Base-by-base conservation (phyloP, 2,888 invertebrate genomes). In the Dryocosmus kuriphilus region DNA sequence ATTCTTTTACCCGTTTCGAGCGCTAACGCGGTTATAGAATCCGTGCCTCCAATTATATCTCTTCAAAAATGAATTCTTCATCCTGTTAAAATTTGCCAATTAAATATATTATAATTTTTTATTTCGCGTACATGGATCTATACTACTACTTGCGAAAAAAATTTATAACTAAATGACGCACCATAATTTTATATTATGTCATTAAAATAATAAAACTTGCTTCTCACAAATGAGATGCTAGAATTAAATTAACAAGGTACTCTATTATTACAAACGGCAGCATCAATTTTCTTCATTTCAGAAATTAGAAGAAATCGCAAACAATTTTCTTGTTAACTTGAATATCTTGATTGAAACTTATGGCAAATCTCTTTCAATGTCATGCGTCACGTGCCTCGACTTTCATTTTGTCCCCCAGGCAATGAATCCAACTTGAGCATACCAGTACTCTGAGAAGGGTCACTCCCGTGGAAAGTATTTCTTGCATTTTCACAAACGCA, bases 381-480 rank as follows among this genome's bases (percentile, higher is more conserved):
- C 71, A 71, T 51, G 51, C 30, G 46, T 71, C 71, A 51, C 51
- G 71, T 71, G 51, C 30, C 27, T 55, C 71, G n/a, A 71, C 51
- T 71, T 71, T 71, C 71, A 32, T 71, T 71, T 71, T 51, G 55
- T 51, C 71, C 67, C 55, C 22, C 9, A n/a, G 71, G 71, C 51
- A 30, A 67, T 46, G 27, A 67, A 41, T 67, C 41, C 67, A 8
- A 41, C 19, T 22, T 55, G 6, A 11, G 22, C 24, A 41, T 71
- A n/a, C 14, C 3, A 57, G 30, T 30, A 5, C 46, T 76, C 62
- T 75, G 30, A 79, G 76, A 63, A 75, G 76, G 76, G 38, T 80
- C 79, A 80, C 55, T 78, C 82, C 77, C 81, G 81, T 79, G 82
- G 79, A 82, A 84, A 86, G 57, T 61, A 60, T 62, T 73, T 71